Percentiles rank a stretch among this genome's conserved stretches.
Conservation (phyloP, 2,113 vertebrate species). For the Philantomba maxwellii region DNA sequence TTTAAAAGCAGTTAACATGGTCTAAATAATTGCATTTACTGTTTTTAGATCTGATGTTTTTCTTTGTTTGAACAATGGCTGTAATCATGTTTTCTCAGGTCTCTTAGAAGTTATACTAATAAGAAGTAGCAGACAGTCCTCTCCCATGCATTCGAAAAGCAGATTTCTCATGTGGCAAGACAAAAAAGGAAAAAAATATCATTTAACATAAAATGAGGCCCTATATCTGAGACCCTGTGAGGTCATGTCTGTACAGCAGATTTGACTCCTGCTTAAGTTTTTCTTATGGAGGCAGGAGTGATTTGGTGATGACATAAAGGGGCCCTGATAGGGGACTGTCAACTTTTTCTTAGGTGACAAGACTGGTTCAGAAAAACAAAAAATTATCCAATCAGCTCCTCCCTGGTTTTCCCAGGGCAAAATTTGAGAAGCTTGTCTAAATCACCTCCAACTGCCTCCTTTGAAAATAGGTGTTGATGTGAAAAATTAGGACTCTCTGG, state of each 20-base stretch:
- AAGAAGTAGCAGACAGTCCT: constrained; percentile 47
- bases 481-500: background rate
- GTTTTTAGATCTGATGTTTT: constrained; percentile 1
- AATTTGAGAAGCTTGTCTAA: background rate
- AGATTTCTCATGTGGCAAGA: constrained; percentile 49
- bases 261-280: constrained; percentile 6
- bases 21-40: background rate
- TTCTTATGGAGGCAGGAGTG: constrained; percentile 7
- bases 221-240: constrained; percentile 47
- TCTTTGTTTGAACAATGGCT: constrained; percentile 46
- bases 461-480: constrained; percentile 13
- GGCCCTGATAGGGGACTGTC: background rate
- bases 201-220: background rate
- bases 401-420: background rate
- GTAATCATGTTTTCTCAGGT: constrained; percentile 69
- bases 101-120: constrained; percentile 28
- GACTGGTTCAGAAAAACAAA: constrained; percentile 31
- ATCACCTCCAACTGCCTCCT: background rate
- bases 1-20: background rate
- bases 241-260: constrained; percentile 60
- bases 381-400: background rate
- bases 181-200: constrained; percentile 34
- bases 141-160: background rate
- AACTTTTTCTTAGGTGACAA: constrained; percentile 30
- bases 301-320: constrained; percentile 53